Base-by-base conservation (phyloP, 2,797 vertebrate species). In the Austrolebias charrua region DNA sequence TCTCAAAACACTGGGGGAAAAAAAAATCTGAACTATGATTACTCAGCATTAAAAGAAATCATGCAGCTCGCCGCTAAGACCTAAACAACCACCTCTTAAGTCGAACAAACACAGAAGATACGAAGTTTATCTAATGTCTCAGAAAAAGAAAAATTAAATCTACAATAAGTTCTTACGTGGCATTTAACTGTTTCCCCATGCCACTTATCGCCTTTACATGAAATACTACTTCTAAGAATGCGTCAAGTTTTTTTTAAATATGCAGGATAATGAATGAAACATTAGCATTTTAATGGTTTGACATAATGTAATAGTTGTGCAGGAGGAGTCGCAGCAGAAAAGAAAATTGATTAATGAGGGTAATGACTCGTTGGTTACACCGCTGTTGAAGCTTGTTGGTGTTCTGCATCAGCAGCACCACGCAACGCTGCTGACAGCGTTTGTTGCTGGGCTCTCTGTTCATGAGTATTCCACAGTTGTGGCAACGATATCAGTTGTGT, bases 281-380 rank as follows among this genome's bases (percentile, higher is more conserved):
- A 88, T 82, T 78, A 16, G 60, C 76, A 88, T 87, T 73, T 83
- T 71, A 84, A 80, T 79, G 58, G 65, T 59, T 76, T 9, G 42
- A 50, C 55, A 69, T 60, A 40, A 66, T 63, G 54, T 71, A 66
- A 71, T 59, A 83, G 63, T 67, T 71, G 61, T 68, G 48, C 65
- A 66, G 69, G 58, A 75, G 64, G 62, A 82, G 46, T 54, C 55
- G 33, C 6, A 0, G 59, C 43, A 77, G 52, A 72, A 74, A 58
- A 57, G 45, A 69, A 66, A 53, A 55, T 58, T 63, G 78, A 86
- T 82, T 81, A 87, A 78, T 53, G 70, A 75, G 49, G 49, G 68
- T 69, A 73, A 80, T 65, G 72, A 84, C 43, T 83, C 68, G 33
- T 7, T 50, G 72, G 40, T 42, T 58, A 52, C 60, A 66, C 29